Percentiles rank a stretch among this genome's conserved stretches.
Evolutionary conservation across 2,888 invertebrate genomes (phyloP).

Genomic region (Polydrusus cervinus): DNA sequence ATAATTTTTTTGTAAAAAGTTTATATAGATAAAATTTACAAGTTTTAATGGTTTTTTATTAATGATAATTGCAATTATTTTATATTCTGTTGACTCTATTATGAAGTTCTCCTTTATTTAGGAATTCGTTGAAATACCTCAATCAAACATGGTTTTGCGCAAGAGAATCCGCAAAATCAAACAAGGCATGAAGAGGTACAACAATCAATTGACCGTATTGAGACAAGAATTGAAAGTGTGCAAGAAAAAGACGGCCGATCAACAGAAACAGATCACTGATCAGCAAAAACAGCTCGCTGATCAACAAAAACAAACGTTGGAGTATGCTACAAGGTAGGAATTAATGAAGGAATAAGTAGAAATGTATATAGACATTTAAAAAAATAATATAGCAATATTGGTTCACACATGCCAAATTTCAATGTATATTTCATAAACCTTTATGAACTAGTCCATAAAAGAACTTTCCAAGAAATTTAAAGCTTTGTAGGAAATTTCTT

Average conservation of each 20-base stretch:
- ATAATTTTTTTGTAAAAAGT: too few relatives aligned
- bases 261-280: slow-evolving; percentile 88
- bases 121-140: slow-evolving; percentile 77
- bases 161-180: slow-evolving; percentile 91
- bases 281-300: slow-evolving; percentile 83
- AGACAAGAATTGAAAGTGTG: slow-evolving; percentile 86
- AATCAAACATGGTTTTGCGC: slow-evolving; percentile 89
- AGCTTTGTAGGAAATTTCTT: too few relatives aligned
- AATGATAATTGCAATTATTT: not conserved
- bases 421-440: too few relatives aligned
- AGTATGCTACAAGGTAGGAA: slow-evolving; percentile 79
- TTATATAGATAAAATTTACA: too few relatives aligned
- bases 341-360: too few relatives aligned
- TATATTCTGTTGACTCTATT: not conserved
- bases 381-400: too few relatives aligned
- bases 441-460: too few relatives aligned
- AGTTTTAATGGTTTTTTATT: too few relatives aligned
- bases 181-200: slow-evolving; percentile 92
- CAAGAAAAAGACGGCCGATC: slow-evolving; percentile 87
- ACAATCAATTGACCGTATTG: slow-evolving; percentile 85
- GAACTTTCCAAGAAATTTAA: too few relatives aligned
- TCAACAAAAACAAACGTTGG: slow-evolving; percentile 84
- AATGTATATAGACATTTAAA: too few relatives aligned
- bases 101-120: slow-evolving; percentile 48
- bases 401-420: too few relatives aligned